Percentiles rank a stretch among this genome's conserved stretches.
Conservation (phyloP, 1,140 invertebrate species). For the Phortica variegata region DNA sequence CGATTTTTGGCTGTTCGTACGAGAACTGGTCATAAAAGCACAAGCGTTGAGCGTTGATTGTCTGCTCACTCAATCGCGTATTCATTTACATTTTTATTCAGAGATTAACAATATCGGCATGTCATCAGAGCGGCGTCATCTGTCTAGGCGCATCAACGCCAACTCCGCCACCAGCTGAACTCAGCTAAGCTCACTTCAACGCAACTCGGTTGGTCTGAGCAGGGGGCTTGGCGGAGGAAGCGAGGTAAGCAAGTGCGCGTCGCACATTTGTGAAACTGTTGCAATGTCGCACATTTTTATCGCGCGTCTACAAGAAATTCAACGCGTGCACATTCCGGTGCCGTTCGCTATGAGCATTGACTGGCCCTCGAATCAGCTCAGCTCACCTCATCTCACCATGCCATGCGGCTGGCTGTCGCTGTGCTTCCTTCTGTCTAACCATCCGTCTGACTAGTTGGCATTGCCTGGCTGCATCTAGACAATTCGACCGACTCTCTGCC, state of each 20-base stretch:
- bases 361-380: too few species aligned
- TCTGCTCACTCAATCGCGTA: conserved; percentile 46
- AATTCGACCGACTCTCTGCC: conserved; percentile 36
- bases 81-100: conserved; percentile 55
- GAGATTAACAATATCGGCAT: conserved; percentile 51
- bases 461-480: too few species aligned
- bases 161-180: conserved; percentile 6
- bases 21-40: too few species aligned
- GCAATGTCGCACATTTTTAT: conserved; percentile 56
- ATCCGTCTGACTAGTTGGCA: too few species aligned
- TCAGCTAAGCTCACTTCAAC: too few species aligned
- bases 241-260: conserved; percentile 19
- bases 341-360: too few species aligned
- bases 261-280: conserved; percentile 48
- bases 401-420: too few species aligned
- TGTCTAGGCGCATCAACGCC: conserved; percentile 1
- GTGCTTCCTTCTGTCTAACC: too few species aligned
- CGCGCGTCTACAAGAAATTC: conserved; percentile 55
- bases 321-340: conserved; percentile 50
- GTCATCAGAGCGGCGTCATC: conserved; percentile 39
- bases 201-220: too few species aligned
- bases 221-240: background rate
- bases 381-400: too few species aligned
- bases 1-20: too few species aligned
- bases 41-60: too few species aligned